These are phyloP conservation scores for Gerosis bhagava DNA, from an alignment of 2,888 invertebrate genomes.

Conservation along the genomic window DNA sequence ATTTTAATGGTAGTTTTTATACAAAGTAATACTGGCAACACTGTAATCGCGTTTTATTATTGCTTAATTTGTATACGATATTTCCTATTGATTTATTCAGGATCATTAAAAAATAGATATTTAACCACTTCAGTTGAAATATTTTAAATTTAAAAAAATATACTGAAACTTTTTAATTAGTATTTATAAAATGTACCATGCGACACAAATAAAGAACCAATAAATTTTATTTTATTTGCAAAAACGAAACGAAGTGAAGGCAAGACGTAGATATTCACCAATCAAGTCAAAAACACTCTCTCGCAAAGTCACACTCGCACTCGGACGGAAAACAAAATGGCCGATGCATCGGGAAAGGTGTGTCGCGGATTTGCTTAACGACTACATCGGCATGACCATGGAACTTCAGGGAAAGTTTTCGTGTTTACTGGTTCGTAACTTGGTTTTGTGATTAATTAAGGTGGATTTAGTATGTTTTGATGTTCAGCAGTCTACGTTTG, in stretches of 20 bases:
- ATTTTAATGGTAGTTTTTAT: constrained; percentile 6
- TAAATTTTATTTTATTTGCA: neutral
- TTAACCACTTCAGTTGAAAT: no score
- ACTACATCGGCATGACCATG: constrained; percentile 59
- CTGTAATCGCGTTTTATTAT: constrained; percentile 7
- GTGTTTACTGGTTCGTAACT: constrained; percentile 80
- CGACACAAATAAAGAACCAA: no score
- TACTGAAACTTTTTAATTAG: no score
- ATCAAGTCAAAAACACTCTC: constrained; percentile 6
- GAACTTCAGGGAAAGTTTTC: constrained; percentile 76
- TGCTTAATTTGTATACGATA: no score
- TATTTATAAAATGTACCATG: no score
- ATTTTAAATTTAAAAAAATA: no score
- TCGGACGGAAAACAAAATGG: constrained; percentile 72
- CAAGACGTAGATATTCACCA: constrained; percentile 6
- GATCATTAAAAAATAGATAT: no score
- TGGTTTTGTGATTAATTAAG: constrained; percentile 78
- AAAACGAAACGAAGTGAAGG: constrained; percentile 8
- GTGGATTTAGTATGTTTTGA: constrained; percentile 72
- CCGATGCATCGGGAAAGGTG: constrained; percentile 72
- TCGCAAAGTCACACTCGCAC: no score
- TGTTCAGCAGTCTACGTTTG: constrained; percentile 54
- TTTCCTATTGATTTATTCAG: no score
- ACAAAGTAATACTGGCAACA: neutral
- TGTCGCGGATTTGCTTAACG: constrained; percentile 65